Percentiles rank a stretch among this genome's conserved stretches.
Conservation (phyloP, 1,140 invertebrate species). For the Trichomalopsis sarcophagae region DNA sequence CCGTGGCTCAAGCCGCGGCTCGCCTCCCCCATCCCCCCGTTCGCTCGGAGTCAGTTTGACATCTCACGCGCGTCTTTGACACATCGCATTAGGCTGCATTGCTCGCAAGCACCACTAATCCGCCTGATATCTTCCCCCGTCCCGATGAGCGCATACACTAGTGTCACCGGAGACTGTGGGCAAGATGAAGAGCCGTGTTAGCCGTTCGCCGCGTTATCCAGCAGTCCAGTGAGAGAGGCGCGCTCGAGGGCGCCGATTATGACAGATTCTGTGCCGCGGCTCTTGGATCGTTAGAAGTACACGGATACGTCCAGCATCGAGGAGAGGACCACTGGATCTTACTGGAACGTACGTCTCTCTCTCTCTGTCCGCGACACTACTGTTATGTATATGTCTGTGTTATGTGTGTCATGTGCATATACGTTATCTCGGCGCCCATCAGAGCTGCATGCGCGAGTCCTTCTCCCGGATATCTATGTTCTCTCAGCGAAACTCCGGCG, state of each 20-base stretch:
- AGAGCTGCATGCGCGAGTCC: neutral
- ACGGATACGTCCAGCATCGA: neutral
- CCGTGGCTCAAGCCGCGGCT: conserved; percentile 29
- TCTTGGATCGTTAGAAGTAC: too few species aligned
- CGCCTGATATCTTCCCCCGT: neutral
- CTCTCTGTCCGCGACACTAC: too few species aligned
- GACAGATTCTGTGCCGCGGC: neutral
- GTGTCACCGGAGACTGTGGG: neutral
- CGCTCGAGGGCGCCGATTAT: neutral
- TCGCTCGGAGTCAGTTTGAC: neutral
- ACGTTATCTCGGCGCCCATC: neutral
- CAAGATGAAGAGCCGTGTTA: conserved; percentile 2
- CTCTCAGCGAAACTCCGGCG: too few species aligned
- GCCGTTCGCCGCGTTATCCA: neutral
- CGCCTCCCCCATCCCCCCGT: neutral
- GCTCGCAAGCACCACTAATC: too few species aligned
- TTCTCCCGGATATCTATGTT: too few species aligned
- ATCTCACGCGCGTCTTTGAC: too few species aligned
- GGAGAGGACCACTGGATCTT: neutral
- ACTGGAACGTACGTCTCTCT: conserved; percentile 37
- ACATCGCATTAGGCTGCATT: too few species aligned
- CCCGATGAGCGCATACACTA: neutral
- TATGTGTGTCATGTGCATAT: neutral
- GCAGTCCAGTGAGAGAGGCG: neutral
- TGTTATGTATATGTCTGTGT: neutral